Evolutionary conservation across 1,140 invertebrate species (phyloP).

Genomic region (Andricus grossulariae): DNA sequence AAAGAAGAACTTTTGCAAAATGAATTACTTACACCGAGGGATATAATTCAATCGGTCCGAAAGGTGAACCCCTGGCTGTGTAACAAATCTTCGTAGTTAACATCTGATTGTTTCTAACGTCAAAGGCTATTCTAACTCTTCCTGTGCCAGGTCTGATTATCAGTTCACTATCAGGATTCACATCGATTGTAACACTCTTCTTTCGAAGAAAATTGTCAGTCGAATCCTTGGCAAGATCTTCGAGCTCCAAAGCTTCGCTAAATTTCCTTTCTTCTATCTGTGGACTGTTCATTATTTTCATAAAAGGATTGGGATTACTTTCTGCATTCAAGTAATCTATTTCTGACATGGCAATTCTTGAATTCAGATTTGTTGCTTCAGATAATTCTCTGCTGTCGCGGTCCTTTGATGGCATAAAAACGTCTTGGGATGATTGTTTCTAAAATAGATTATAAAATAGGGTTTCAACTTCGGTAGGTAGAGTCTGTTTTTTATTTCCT

Average conservation of each 20-base stretch:
- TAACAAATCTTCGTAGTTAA: constrained; percentile 50
- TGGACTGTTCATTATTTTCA: background rate
- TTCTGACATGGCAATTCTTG: background rate
- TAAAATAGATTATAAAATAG: too few species aligned
- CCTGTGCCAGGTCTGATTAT: constrained; percentile 49
- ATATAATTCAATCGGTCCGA: constrained; percentile 30
- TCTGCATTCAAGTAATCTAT: background rate
- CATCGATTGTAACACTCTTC: constrained; percentile 56
- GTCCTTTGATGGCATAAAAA: background rate
- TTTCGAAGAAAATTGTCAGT: constrained; percentile 35
- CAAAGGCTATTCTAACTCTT: constrained; percentile 46
- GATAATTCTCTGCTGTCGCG: background rate
- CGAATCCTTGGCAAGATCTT: constrained; percentile 42
- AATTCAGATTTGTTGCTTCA: constrained; percentile 8
- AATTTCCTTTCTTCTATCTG: constrained; percentile 33
- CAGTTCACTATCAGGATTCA: constrained; percentile 57
- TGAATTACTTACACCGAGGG: background rate
- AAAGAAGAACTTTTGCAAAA: too few species aligned
- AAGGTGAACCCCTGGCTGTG: constrained; percentile 41
- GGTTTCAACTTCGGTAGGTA: too few species aligned
- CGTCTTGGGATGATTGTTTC: background rate
- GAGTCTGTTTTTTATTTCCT: background rate
- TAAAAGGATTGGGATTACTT: background rate
- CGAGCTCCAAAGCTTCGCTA: constrained; percentile 46
- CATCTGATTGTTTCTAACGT: constrained; percentile 60